Evolutionary conservation across 2,888 invertebrate species (phyloP), one percentile per base, ranked within the genome.

Genomic region (Nebria brevicollis): DNA sequence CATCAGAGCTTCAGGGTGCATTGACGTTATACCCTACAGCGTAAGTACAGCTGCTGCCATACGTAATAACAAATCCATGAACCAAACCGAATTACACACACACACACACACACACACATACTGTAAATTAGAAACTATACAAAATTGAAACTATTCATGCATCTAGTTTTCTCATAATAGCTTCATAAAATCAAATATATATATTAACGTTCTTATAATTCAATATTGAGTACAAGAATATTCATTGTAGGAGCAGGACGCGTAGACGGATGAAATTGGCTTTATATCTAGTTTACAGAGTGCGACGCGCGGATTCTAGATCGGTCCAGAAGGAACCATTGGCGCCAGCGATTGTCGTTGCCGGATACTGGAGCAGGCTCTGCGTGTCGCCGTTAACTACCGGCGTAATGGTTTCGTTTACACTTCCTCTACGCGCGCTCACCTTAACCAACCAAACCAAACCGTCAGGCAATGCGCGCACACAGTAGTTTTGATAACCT

Each of bases 291-390:
- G 84, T 86, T 86, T 85, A 85, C 85, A 84, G 82, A 82, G 85
- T 81, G 84, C 82, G 82, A 85, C 84, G 84, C 70, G 26, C 25
- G 26, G 20, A 34, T 83, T 2, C 83, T 81, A 84, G 83, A 86
- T 84, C 85, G 85, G 84, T 85, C 87, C 87, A 85, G 82, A 79
- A 86, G 87, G 87, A 86, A 85, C 85, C 85, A 87, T 87, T 86
- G 84, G 82, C 82, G 82, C 83, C 84, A 54, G 15, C 75, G 65
- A 75, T 75, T 75, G 75, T 75, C 75, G 73, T 73, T 41, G 15
- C 20, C 73, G 73, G 73, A 20, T 4, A 41, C 42, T 41, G 73
- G 20, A 41, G 13, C 42, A 26, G 77, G 15, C 34, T 65, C 78
- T 78, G 78, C 78, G 78, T 78, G 78, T 20, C 65, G 78, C 78